phyloP scores from a whole-genome alignment of 2,888 invertebrate genomes.

The Agrotis ipsilon region DNA sequence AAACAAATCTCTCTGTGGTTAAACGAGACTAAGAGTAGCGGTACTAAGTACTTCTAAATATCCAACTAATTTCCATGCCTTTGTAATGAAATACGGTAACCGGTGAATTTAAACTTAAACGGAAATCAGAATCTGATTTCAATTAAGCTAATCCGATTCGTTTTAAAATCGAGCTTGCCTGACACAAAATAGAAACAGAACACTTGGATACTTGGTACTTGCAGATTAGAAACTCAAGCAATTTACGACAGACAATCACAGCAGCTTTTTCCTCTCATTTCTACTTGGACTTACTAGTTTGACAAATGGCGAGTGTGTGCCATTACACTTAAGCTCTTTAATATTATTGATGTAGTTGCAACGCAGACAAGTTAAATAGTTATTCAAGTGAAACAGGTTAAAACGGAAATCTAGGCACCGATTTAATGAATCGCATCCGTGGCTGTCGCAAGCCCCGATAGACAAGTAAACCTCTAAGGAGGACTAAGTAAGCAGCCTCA shows the following conservation, averaged over 20 bases:
- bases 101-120: slow-evolving; percentile 1
- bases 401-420: slow-evolving; percentile 86
- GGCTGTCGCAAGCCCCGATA: slow-evolving; percentile 75
- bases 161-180: slow-evolving; percentile 1
- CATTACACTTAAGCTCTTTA: slow-evolving; percentile 48
- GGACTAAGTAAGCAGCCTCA: slow-evolving; percentile 68
- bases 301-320: slow-evolving; percentile 25
- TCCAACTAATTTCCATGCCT: slow-evolving; percentile 3
- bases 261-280: slow-evolving; percentile 42
- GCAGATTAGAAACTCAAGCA: slow-evolving; percentile 38
- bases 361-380: slow-evolving; percentile 69
- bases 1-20: slow-evolving; percentile 41
- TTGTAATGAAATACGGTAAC: slow-evolving; percentile 12
- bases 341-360: slow-evolving; percentile 60
- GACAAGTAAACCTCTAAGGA: slow-evolving; percentile 69
- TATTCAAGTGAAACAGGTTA: slow-evolving; percentile 81
- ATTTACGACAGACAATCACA: slow-evolving; percentile 52
- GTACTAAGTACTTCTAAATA: slow-evolving; percentile 1
- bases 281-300: slow-evolving; percentile 49
- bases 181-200: slow-evolving; percentile 6
- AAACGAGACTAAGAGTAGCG: slow-evolving; percentile 35
- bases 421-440: slow-evolving; percentile 87
- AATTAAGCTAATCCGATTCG: not conserved
- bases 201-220: not conserved
- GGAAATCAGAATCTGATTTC: slow-evolving; percentile 12